These are phyloP conservation scores for Rhinolophus ferrumequinum DNA, from an alignment of 2,113 vertebrate genomes.

Conservation along the genomic window DNA sequence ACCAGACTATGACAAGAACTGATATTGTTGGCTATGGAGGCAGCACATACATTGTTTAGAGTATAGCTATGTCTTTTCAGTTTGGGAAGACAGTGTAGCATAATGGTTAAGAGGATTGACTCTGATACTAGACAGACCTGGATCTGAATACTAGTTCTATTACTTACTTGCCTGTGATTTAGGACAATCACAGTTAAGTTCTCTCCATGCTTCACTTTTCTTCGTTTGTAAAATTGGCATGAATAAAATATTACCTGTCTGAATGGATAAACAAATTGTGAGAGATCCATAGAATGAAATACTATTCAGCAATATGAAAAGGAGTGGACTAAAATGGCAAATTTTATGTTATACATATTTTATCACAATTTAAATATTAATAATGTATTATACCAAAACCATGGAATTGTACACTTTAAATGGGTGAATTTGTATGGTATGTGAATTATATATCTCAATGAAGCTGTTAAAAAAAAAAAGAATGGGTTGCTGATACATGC, in stretches of 20 bases:
- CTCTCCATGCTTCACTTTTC: background rate
- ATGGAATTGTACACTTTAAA: slow-evolving; percentile 46
- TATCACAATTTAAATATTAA: slow-evolving; percentile 36
- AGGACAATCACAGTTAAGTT: background rate
- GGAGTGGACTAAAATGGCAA: background rate
- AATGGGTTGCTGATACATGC: background rate
- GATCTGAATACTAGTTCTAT: background rate
- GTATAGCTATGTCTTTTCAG: background rate
- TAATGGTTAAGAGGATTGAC: background rate
- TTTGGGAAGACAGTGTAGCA: background rate
- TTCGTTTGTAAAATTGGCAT: slow-evolving; percentile 29
- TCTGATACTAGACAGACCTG: background rate
- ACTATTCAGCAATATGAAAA: slow-evolving; percentile 11
- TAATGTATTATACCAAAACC: background rate
- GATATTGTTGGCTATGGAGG: background rate
- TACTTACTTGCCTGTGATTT: slow-evolving; percentile 16
- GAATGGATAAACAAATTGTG: slow-evolving; percentile 27
- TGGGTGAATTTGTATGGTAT: background rate
- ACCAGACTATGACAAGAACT: background rate
- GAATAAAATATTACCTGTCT: background rate
- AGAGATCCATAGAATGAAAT: slow-evolving; percentile 9
- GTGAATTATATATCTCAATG: slow-evolving; percentile 52
- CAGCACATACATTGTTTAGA: background rate
- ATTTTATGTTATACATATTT: slow-evolving; percentile 32
- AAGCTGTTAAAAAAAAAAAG: slow-evolving; percentile 19